These are phyloP conservation scores for Alethe diademata DNA, from an alignment of 2,113 vertebrate species.

Conservation along the genomic window DNA sequence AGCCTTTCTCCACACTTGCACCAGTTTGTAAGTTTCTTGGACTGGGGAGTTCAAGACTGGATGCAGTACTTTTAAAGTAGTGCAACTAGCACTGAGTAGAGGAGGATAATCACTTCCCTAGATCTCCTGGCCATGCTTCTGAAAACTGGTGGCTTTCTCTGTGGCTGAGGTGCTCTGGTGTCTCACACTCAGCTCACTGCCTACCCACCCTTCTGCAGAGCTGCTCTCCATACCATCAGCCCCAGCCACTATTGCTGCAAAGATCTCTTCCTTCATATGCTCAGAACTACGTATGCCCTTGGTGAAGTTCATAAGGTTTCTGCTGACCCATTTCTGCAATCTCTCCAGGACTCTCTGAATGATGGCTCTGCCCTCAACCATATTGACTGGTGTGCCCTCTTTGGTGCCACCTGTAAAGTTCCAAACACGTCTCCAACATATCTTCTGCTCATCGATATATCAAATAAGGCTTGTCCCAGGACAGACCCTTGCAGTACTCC, in stretches of 20 bases:
- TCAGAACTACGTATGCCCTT: background rate
- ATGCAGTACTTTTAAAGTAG: background rate
- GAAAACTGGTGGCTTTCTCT: background rate
- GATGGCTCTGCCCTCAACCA: background rate
- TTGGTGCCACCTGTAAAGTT: background rate
- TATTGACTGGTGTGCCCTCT: accelerated
- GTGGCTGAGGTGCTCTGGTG: background rate
- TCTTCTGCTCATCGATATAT: background rate
- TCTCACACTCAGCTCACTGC: background rate
- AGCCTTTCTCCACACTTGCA: background rate
- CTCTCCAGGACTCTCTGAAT: background rate
- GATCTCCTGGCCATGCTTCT: background rate
- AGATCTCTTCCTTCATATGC: background rate
- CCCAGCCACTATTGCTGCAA: background rate
- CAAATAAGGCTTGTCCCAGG: background rate
- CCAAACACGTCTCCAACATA: background rate
- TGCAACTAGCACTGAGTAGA: background rate
- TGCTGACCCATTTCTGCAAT: background rate
- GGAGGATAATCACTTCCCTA: background rate
- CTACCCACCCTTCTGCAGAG: background rate
- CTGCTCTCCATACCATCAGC: background rate
- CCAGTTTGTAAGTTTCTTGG: background rate
- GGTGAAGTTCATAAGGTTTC: background rate
- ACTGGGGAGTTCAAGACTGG: background rate
- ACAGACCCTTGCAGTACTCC: background rate